A percentile compares a stretch with the other conserved stretches of the same genome.
phyloP scores from a whole-genome alignment of 1,140 invertebrate species.

The Formica exsecta region DNA sequence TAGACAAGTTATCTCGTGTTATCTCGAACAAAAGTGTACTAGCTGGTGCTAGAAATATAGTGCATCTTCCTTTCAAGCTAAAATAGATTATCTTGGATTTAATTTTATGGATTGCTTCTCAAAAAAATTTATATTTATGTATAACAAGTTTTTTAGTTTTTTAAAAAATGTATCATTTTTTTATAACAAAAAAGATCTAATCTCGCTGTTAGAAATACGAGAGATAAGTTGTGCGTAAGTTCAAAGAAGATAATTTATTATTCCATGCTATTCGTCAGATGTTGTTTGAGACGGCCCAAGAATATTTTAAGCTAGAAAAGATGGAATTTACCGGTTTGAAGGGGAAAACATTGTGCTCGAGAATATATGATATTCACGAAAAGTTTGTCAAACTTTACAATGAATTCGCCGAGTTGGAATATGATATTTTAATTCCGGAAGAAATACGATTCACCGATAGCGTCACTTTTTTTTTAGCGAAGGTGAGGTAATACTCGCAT shows the following conservation, averaged over 20 bases:
- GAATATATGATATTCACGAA: constrained; percentile 88
- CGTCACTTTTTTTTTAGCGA: constrained; percentile 83
- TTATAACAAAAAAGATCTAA: background rate
- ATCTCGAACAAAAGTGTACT: no score
- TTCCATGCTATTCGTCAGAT: constrained; percentile 83
- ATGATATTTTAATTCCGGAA: constrained; percentile 90
- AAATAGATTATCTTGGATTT: no score
- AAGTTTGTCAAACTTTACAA: constrained; percentile 91
- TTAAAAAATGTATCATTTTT: background rate
- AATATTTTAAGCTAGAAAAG: constrained; percentile 95
- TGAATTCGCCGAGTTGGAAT: constrained; percentile 90
- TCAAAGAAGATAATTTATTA: background rate
- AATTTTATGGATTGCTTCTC: no score
- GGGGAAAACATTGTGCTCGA: constrained; percentile 88
- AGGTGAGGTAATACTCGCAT: constrained; percentile 60
- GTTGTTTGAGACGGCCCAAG: constrained; percentile 91
- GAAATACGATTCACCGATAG: constrained; percentile 88
- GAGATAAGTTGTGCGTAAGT: background rate
- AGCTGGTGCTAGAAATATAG: no score
- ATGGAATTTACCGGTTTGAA: constrained; percentile 93
- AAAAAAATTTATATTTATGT: background rate
- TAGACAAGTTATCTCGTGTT: no score
- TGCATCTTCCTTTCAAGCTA: no score
- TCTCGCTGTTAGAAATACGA: background rate
- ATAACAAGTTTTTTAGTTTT: background rate